Base-by-base conservation (phyloP, 2,888 invertebrate species). In the Diarsia dahlii region DNA sequence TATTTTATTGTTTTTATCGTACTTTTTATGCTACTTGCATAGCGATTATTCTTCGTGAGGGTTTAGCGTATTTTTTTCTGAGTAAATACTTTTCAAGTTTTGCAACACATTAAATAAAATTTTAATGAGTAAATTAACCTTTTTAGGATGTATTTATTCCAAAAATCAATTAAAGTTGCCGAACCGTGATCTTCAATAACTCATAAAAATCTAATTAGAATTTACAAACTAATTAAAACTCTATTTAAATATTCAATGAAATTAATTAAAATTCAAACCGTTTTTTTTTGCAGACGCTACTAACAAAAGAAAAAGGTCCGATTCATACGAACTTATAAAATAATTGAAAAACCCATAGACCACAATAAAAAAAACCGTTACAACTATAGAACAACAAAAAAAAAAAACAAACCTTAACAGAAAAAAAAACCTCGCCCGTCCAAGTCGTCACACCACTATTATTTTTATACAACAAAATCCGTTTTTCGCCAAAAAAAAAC, bases 391-490 rank as follows among this genome's bases (percentile, higher is more conserved):
- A 76, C 50, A 84, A 86, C 2, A 58, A 84, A 85, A 85, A 58
- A 84, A 85, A 85, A 83, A 84, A 66, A 87, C 89, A 23, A 88
- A 94, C 94, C 94, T 94, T 92, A 86, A 80, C 82, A 83, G 81
- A 84, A 78, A 81, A 90, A 90, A 92, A 90, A 91, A 90, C 88
- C 93, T 86, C 84, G 91, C 89, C 73, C 91, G 85, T 91, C 94
- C 93, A 89, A 91, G 87, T 81, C 84, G 89, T 90, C 90, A 91
- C 92, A 92, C 89, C 89, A 91, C 90, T 87, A 88, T 82, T 81
- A 58, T 60, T 60, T 80, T 80, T 63, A 39, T 39, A 78, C 71
- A 87, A 81, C 86, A 89, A 91, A 89, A 91, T 90, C 91, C 92
- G 90, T 90, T 87, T 89, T 89, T 84, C 78, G 76, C 74, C 63